Evolutionary conservation across 2,113 vertebrate genomes (phyloP), one percentile per base, ranked within the genome.

Genomic region (Hoplias malabaricus): DNA sequence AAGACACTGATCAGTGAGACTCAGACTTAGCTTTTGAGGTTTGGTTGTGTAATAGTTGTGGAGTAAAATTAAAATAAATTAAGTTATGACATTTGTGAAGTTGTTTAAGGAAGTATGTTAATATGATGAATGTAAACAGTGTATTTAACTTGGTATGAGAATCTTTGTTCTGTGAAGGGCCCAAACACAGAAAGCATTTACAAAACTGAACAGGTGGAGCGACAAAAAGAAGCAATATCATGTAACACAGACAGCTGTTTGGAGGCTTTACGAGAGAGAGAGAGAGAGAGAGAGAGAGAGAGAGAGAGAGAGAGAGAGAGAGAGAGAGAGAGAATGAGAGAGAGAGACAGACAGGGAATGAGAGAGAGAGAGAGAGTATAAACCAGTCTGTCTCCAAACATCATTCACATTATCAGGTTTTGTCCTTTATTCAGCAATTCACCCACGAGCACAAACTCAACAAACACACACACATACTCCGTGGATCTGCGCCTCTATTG

Each of bases 161-260:
- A n/a, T n/a, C n/a, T n/a, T n/a, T n/a, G n/a, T 69, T 27, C 38
- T 19, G 10, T 33, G 25, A 29, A 19, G n/a, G 16, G 54, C 29
- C n/a, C 13, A 34, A 43, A 66, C n/a, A 16, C 65, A 73, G 36
- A 56, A 72, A 85, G 61, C 54, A 77, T 57, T 73, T 62, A 69
- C 48, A 70, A 68, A 54, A 73, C 53, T 59, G 65, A 79, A 75
- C 78, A 83, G 81, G 84, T 82, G 83, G 42, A 66, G 57, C 25
- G 19, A 63, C 63, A 67, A 65, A 50, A 70, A 69, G 73, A 79
- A 77, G 50, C 66, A 48, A 70, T 81, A 82, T 85, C 76, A 83
- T 66, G 54, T 81, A 75, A 75, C 82, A 40, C 59, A 75, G 75
- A 84, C 83, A 85, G 84, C 84, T 83, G 84, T 79, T 81, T 79